Conservation (phyloP, 2,888 invertebrate species). For the Cephus pygmeus region DNA sequence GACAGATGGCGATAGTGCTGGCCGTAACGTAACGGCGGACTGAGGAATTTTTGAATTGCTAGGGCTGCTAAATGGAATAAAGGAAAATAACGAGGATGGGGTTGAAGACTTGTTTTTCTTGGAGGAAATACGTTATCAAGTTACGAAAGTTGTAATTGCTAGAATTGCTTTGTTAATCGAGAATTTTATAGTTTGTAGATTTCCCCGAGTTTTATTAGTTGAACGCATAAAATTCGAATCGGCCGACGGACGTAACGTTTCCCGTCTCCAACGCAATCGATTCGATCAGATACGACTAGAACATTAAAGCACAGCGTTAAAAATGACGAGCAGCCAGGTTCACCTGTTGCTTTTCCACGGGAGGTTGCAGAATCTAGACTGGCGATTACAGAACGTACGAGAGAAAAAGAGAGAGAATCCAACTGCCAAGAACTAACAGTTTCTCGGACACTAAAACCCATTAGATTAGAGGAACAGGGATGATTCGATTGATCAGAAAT, state of each 20-base stretch:
- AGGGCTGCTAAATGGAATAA: not conserved
- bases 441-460: not conserved
- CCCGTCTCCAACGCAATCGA: not conserved
- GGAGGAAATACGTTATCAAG: not conserved
- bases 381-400: not conserved
- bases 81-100: no score
- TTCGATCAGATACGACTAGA: not conserved
- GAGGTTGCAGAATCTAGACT: not conserved
- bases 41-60: not conserved
- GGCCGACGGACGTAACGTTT: not conserved
- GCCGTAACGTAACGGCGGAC: not conserved
- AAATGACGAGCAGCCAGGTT: not conserved
- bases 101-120: not conserved
- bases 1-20: not conserved
- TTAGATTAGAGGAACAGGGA: not conserved
- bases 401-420: not conserved
- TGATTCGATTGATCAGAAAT: not conserved
- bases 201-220: not conserved
- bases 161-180: not conserved
- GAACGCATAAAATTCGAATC: not conserved
- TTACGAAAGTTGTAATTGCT: not conserved
- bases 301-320: not conserved
- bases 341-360: not conserved
- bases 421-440: not conserved
- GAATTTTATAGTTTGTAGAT: not conserved